Evolutionary conservation across 2,113 vertebrate species (phyloP), one percentile per base, ranked within the genome.

Genomic region (Labeo catla): DNA sequence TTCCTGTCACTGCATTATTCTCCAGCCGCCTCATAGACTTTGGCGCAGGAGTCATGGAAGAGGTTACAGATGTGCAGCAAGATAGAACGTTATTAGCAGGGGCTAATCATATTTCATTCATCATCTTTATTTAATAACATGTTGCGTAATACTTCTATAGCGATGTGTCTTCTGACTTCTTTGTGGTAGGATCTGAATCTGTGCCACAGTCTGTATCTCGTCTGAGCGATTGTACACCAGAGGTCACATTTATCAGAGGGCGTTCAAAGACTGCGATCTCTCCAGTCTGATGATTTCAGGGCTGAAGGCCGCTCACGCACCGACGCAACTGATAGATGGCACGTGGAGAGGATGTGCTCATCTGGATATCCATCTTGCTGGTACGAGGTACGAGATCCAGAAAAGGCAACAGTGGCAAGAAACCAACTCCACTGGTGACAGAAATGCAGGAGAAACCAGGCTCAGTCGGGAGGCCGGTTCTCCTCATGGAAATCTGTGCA

Each of bases 311-410:
- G 84, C 76, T 19, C 76, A 76, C 57, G 54, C 54, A 84, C 10
- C n/a, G 21, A 80, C 50, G 86, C 39, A 76, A 36, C 84, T 66
- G 73, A 87, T 43, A 28, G 85, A 43, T 72, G 23, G 9, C 65
- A 57, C 45, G 8, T 0, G 59, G 8, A 81, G 34, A 13, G 34
- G 36, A 57, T 43, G 19, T 54, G 54, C 43, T 45, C 39, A 73
- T 77, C 49, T 77, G 63, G 72, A 70, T 39, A 85, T 84, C 43
- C 23, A 83, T 88, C 87, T 59, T 78, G n/a, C 79, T 79, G 54
- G 47, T 49, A 28, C 28, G 2, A 28, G 28, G 28, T 28, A 28
- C 28, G 28, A 28, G 28, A 28, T 28, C 28, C 28, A 28, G 28
- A 28, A 28, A 28, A 28, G 28, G 28, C 28, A 28, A 28, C 28